Evolutionary conservation across 2,113 vertebrate species (phyloP).

Genomic region (Nothoprocta pentlandii): DNA sequence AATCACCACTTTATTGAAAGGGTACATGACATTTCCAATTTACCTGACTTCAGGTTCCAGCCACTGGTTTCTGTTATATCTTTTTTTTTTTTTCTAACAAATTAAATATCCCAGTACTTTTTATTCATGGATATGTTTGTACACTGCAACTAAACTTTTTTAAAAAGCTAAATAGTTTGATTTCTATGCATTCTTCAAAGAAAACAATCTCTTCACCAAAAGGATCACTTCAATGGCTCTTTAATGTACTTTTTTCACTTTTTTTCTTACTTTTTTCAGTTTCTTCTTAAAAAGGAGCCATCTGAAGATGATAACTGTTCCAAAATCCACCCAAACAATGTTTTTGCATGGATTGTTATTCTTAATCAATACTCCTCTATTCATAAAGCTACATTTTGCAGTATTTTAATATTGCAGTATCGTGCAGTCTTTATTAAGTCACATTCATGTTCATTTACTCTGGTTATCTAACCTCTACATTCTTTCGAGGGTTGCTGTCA

Average conservation of each 20-base stretch:
- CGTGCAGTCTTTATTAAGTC: neutral
- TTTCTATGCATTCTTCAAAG: neutral
- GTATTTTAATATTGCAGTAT: neutral
- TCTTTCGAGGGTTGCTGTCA: neutral
- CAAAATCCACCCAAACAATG: neutral
- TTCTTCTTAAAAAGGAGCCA: neutral
- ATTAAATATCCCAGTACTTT: neutral
- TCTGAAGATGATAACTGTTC: neutral
- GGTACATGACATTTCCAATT: neutral
- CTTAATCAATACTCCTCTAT: neutral
- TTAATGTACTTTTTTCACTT: neutral
- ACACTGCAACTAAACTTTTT: neutral
- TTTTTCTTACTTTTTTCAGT: neutral
- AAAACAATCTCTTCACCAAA: neutral
- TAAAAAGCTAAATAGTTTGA: neutral
- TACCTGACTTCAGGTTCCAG: neutral
- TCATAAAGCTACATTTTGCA: neutral
- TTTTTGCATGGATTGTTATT: rapidly evolving
- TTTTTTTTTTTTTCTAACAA: neutral
- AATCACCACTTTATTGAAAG: neutral
- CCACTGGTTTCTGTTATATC: neutral
- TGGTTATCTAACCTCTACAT: neutral
- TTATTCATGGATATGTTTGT: neutral
- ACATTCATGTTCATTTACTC: neutral
- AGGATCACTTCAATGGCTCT: neutral